These are phyloP conservation scores for Xylophagus ater DNA, from an alignment of 2,888 invertebrate species.

Conservation along the genomic window DNA sequence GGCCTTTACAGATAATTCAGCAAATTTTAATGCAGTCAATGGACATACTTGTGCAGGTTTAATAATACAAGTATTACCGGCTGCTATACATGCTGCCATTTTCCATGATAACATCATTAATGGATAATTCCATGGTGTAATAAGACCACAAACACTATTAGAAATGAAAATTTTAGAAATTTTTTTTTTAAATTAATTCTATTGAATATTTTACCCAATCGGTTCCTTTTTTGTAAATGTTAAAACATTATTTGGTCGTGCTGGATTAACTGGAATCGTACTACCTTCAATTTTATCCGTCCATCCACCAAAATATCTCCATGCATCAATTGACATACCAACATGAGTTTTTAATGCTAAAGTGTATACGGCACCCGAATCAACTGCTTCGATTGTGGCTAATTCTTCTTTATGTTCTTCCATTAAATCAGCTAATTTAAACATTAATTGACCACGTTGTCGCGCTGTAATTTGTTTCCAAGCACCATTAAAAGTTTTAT, in stretches of 20 bases:
- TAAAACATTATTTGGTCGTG: slow-evolving; percentile 81
- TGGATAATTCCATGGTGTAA: slow-evolving; percentile 98
- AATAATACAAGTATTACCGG: slow-evolving; percentile 92
- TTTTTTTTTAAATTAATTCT: not conserved
- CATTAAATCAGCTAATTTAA: slow-evolving; percentile 88
- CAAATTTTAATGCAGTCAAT: slow-evolving; percentile 88
- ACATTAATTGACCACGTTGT: slow-evolving; percentile 74
- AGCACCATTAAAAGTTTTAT: slow-evolving; percentile 79
- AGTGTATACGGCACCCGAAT: slow-evolving; percentile 95
- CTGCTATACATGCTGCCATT: slow-evolving; percentile 94
- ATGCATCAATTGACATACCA: slow-evolving; percentile 96
- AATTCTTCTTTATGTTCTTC: slow-evolving; percentile 88
- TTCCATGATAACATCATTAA: slow-evolving; percentile 99
- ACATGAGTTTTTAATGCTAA: slow-evolving; percentile 91
- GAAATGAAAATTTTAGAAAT: too few relatives aligned
- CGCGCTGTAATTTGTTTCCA: slow-evolving; percentile 93
- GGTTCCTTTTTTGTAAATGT: slow-evolving; percentile 84
- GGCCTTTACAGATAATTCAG: slow-evolving; percentile 78
- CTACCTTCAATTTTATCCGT: slow-evolving; percentile 88
- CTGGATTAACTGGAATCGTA: slow-evolving; percentile 86
- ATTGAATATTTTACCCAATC: slow-evolving; percentile 50
- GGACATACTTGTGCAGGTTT: slow-evolving; percentile 92
- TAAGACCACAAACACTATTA: slow-evolving; percentile 83
- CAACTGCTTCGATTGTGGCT: slow-evolving; percentile 86
- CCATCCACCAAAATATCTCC: slow-evolving; percentile 96